Conservation (phyloP, 2,113 vertebrate genomes). For the Pica pica region DNA sequence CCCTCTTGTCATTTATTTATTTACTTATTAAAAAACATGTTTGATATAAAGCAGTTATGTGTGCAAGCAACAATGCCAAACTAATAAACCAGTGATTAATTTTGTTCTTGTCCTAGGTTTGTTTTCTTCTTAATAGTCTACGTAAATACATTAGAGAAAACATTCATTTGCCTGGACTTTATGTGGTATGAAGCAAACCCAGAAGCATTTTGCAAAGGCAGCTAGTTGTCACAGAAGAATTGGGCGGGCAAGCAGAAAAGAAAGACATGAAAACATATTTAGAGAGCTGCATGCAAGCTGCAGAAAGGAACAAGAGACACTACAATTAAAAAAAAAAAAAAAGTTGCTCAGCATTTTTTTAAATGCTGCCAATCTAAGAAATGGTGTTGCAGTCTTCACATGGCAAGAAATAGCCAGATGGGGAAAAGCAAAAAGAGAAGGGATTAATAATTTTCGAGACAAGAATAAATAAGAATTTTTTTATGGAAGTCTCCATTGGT, state of each 20-base stretch:
- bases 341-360: slow-evolving; percentile 22
- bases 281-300: not conserved
- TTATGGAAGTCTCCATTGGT: not conserved
- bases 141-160: not conserved
- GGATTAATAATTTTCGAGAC: not conserved
- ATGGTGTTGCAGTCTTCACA: not conserved
- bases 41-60: not conserved
- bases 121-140: slow-evolving; percentile 47
- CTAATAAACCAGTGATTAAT: slow-evolving; percentile 53
- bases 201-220: slow-evolving; percentile 44
- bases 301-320: not conserved
- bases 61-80: slow-evolving; percentile 9
- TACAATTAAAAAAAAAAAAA: not conserved
- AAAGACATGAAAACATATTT: slow-evolving; percentile 10
- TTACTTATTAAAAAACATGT: slow-evolving; percentile 30
- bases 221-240: slow-evolving; percentile 17
- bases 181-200: slow-evolving; percentile 26
- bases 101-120: slow-evolving; percentile 39
- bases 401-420: not conserved
- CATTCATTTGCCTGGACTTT: slow-evolving; percentile 15
- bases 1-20: slow-evolving; percentile 52
- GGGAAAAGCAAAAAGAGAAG: not conserved
- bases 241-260: not conserved
- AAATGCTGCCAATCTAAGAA: not conserved
- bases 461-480: not conserved